Percentiles rank a stretch among this genome's conserved stretches.
These are phyloP conservation scores for Tyria jacobaeae DNA, from an alignment of 2,888 invertebrate genomes.

Conservation along the genomic window DNA sequence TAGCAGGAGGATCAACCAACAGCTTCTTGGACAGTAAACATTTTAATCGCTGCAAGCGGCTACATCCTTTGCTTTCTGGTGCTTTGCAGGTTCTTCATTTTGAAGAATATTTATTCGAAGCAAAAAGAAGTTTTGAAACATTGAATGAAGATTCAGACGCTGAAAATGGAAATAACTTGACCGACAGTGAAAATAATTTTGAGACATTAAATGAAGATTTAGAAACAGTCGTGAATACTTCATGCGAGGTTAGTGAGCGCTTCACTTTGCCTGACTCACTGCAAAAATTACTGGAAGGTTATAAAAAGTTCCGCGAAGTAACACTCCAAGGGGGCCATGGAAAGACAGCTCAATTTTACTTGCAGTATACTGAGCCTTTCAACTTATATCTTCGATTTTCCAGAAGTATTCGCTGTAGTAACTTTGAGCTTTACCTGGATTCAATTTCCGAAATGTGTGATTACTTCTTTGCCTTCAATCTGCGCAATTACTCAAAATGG, in stretches of 20 bases:
- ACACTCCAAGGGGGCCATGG: conserved; percentile 37
- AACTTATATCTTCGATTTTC: conserved; percentile 36
- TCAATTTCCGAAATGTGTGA: conserved; percentile 26
- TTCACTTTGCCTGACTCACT: conserved; percentile 5
- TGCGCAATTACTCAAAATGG: conserved; percentile 20
- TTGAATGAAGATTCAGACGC: conserved; percentile 13
- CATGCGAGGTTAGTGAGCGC: conserved; percentile 3
- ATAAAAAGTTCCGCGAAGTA: conserved; percentile 31
- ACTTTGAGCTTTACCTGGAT: conserved; percentile 44
- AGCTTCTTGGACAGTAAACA: conserved; percentile 60
- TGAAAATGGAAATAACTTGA: too few relatives aligned
- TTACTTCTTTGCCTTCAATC: conserved; percentile 36
- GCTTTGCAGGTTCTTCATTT: conserved; percentile 56
- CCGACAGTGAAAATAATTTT: conserved; percentile 22
- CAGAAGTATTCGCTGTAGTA: conserved; percentile 38
- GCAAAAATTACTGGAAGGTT: conserved; percentile 22
- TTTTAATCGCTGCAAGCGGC: conserved; percentile 60
- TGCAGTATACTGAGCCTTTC: conserved; percentile 34
- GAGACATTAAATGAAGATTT: conserved; percentile 21
- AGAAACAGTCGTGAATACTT: neutral
- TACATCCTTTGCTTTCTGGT: conserved; percentile 52
- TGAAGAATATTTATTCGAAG: conserved; percentile 46
- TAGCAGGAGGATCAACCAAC: conserved; percentile 55
- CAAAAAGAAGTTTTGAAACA: conserved; percentile 23
- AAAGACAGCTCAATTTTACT: conserved; percentile 42